Conservation (phyloP, 2,888 invertebrate genomes). For the Arctia plantaginis region DNA sequence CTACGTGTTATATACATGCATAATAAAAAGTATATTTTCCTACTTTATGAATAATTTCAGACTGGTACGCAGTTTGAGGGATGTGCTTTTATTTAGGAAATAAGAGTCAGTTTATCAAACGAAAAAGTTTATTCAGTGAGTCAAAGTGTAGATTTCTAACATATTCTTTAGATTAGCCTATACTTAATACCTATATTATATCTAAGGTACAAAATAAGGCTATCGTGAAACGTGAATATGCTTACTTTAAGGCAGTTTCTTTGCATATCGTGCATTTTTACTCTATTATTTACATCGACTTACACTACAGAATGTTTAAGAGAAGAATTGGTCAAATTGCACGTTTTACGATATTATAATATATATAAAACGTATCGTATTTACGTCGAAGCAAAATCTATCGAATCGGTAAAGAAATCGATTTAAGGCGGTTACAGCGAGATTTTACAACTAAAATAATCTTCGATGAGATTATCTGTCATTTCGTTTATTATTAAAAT, state of each 20-base stretch:
- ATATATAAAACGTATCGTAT: conserved; percentile 71
- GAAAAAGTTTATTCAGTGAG: conserved; percentile 66
- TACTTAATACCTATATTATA: conserved; percentile 53
- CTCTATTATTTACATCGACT: conserved; percentile 72
- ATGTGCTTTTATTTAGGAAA: neutral
- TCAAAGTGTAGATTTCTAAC: conserved; percentile 65
- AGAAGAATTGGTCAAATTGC: conserved; percentile 79
- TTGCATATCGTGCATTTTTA: conserved; percentile 77
- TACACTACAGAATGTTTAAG: conserved; percentile 57
- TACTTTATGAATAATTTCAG: neutral
- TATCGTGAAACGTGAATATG: conserved; percentile 82
- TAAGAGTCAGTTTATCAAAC: conserved; percentile 41
- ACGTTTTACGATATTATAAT: conserved; percentile 55
- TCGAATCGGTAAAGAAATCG: conserved; percentile 40
- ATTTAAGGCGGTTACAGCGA: conserved; percentile 45
- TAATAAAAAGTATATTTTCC: neutral
- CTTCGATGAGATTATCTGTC: neutral
- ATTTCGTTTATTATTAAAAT: conserved; percentile 5
- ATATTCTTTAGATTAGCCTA: conserved; percentile 54
- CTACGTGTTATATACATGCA: neutral
- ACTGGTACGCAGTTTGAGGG: neutral
- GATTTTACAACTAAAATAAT: conserved; percentile 17
- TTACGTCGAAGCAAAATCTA: conserved; percentile 55
- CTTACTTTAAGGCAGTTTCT: conserved; percentile 81
- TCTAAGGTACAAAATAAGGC: conserved; percentile 85